Percentiles rank a stretch among this genome's conserved stretches.
These are phyloP conservation scores for Hypsibius dujardini DNA, from an alignment of 1,140 invertebrate genomes.

Conservation along the genomic window DNA sequence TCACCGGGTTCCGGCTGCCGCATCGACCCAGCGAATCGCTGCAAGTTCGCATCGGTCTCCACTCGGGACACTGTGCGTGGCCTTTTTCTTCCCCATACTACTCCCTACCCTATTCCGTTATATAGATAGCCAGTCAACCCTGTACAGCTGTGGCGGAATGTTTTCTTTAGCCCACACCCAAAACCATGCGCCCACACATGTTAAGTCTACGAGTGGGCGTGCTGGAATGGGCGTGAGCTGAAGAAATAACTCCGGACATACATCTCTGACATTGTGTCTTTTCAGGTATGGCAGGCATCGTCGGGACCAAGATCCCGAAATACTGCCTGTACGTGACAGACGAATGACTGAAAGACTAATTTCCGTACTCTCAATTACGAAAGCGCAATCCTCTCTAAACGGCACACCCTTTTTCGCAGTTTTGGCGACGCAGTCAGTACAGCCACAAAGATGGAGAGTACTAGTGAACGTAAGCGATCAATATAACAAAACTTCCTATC, in stretches of 20 bases:
- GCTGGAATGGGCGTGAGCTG: no score
- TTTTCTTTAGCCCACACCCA: no score
- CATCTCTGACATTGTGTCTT: no score
- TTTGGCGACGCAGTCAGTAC: slow-evolving; percentile 45
- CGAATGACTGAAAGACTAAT: no score
- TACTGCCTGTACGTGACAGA: slow-evolving; percentile 38
- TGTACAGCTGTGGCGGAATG: no score
- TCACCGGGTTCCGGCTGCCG: slow-evolving; percentile 38
- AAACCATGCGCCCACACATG: no score
- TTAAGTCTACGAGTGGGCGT: no score
- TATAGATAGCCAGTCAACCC: no score
- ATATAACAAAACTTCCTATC: background rate
- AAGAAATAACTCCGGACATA: no score
- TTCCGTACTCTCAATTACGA: background rate
- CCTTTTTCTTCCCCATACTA: no score
- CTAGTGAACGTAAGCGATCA: slow-evolving; percentile 36
- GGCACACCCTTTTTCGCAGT: background rate
- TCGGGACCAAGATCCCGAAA: slow-evolving; percentile 46
- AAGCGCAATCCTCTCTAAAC: background rate
- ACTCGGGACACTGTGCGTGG: slow-evolving; percentile 36
- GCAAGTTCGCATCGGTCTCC: slow-evolving; percentile 41
- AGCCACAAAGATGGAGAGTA: slow-evolving; percentile 39
- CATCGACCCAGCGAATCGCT: slow-evolving; percentile 40
- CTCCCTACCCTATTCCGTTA: no score
- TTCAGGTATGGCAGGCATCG: slow-evolving; percentile 40